Evolutionary conservation across 37 sponge, comb jelly and placozoan genomes (phyloP).

Genomic region (Agelas oroides): DNA sequence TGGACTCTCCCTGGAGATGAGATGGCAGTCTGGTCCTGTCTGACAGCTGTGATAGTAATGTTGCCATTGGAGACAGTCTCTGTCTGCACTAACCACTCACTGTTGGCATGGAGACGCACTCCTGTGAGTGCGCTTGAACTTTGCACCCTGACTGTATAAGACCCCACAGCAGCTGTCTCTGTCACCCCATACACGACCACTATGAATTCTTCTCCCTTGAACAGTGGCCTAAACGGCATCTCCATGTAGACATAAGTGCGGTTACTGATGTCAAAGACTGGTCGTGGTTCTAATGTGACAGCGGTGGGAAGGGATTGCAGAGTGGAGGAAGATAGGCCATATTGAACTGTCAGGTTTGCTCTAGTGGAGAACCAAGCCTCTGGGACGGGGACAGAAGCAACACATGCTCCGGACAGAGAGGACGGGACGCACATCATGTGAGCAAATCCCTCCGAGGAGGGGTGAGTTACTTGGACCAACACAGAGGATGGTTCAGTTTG

Average conservation of each 20-base stretch:
- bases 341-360: background rate
- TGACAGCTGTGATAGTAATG: slow-evolving; percentile 36
- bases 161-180: slow-evolving; percentile 31
- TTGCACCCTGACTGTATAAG: slow-evolving; percentile 30
- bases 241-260: slow-evolving; percentile 40
- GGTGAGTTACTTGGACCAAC: slow-evolving; percentile 6
- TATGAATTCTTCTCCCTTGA: slow-evolving; percentile 13
- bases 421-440: background rate
- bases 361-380: slow-evolving; percentile 36
- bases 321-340: background rate
- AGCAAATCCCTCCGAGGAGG: background rate
- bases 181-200: slow-evolving; percentile 46
- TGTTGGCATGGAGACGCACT: background rate
- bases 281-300: slow-evolving; percentile 16
- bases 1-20: slow-evolving; percentile 19
- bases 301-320: background rate
- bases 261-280: background rate
- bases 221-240: slow-evolving; percentile 42
- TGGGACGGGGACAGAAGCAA: slow-evolving; percentile 47
- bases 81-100: slow-evolving; percentile 24
- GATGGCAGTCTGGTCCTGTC: slow-evolving; percentile 8
- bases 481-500: slow-evolving; percentile 25
- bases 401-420: slow-evolving; percentile 43
- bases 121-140: slow-evolving; percentile 6
- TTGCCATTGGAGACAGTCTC: background rate